Evolutionary conservation across 2,113 vertebrate genomes (phyloP).

Genomic region (Sebastes fasciatus): DNA sequence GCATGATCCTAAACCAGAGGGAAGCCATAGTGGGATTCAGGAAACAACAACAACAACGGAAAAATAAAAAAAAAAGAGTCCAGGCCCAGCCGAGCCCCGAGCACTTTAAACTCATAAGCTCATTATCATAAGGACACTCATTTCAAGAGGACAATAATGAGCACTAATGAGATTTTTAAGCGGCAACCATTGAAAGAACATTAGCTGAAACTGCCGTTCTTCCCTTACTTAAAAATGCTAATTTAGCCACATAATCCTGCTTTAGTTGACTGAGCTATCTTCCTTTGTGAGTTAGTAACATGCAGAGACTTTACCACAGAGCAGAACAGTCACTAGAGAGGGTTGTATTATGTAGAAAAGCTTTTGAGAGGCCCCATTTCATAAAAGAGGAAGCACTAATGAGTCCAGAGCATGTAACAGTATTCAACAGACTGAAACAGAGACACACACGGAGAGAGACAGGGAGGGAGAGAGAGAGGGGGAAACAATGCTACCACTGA

Average conservation of each 20-base stretch:
- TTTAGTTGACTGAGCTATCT: conserved; percentile 23
- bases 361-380: conserved; percentile 30
- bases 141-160: conserved; percentile 63
- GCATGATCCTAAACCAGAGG: not conserved
- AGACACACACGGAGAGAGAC: not conserved
- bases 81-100: conserved; percentile 13
- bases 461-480: not conserved
- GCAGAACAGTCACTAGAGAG: conserved; percentile 31
- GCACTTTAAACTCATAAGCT: conserved; percentile 59
- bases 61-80: conserved; percentile 4
- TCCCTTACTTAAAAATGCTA: conserved; percentile 52
- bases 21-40: conserved; percentile 6
- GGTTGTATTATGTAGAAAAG: conserved; percentile 18
- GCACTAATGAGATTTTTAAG: conserved; percentile 60
- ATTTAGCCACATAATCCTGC: conserved; percentile 46
- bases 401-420: conserved; percentile 13
- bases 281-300: conserved; percentile 23
- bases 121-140: conserved; percentile 47
- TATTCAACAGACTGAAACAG: conserved; percentile 10
- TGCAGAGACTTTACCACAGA: conserved; percentile 10
- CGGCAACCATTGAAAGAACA: conserved; percentile 33
- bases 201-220: conserved; percentile 35
- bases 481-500: not conserved
- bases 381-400: conserved; percentile 3
- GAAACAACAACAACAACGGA: not conserved